phyloP scores from a whole-genome alignment of 2,113 vertebrate genomes.

The Poecilia latipinna region DNA sequence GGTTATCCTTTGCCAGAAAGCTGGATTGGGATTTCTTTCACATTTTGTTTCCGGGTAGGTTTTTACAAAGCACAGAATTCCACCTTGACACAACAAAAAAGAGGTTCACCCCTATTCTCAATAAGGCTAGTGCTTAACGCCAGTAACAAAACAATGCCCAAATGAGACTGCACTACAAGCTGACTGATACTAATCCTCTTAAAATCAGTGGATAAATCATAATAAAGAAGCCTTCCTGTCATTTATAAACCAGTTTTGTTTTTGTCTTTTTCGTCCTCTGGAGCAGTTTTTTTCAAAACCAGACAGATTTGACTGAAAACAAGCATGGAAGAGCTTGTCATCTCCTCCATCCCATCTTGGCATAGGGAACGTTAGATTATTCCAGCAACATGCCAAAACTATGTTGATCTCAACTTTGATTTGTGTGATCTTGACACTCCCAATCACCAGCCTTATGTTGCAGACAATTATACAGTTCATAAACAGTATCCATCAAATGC shows the following conservation, averaged over 20 bases:
- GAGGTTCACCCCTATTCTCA: not conserved
- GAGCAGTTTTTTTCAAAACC: constrained; percentile 50
- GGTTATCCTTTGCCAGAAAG: not conserved
- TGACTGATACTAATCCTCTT: not conserved
- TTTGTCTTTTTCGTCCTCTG: constrained; percentile 36
- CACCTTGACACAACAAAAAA: not conserved
- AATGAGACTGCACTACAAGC: not conserved
- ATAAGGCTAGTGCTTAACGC: not conserved
- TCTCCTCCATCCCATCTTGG: constrained; percentile 45
- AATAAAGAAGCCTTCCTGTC: not conserved
- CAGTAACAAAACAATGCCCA: not conserved
- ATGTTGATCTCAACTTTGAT: constrained; percentile 49
- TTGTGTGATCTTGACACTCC: constrained; percentile 42
- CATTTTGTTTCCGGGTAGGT: constrained; percentile 1
- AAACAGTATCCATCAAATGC: constrained; percentile 35
- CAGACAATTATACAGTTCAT: constrained; percentile 40
- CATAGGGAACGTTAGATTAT: constrained; percentile 36
- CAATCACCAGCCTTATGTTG: constrained; percentile 42
- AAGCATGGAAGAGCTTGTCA: constrained; percentile 47
- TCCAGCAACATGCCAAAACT: constrained; percentile 55
- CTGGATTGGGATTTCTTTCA: not conserved
- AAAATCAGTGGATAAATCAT: not conserved
- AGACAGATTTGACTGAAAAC: constrained; percentile 22
- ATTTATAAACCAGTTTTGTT: constrained; percentile 49
- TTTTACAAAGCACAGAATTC: not conserved